Percentiles rank a stretch among this genome's conserved stretches.
These are phyloP conservation scores for Nemapogon koenigi DNA, from an alignment of 2,888 invertebrate genomes.

Conservation along the genomic window DNA sequence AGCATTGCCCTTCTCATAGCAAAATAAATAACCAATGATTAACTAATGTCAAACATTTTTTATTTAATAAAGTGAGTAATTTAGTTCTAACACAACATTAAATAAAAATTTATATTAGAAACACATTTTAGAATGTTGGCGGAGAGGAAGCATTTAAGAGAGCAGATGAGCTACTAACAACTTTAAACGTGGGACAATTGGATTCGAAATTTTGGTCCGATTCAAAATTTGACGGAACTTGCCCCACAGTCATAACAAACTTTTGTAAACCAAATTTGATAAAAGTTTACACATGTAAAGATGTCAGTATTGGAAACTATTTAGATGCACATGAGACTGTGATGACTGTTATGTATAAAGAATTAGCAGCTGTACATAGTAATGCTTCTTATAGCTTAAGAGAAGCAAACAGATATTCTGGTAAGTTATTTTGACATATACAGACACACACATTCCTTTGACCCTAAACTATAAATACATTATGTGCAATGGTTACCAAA, in stretches of 20 bases:
- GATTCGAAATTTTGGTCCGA: constrained; percentile 48
- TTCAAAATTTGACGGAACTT: constrained; percentile 52
- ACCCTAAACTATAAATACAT: too few relatives aligned
- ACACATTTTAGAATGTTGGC: constrained; percentile 43
- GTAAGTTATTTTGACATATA: constrained; percentile 31
- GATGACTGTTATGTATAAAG: constrained; percentile 51
- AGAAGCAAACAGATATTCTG: constrained; percentile 53
- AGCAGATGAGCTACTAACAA: constrained; percentile 46
- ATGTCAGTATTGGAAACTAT: constrained; percentile 53
- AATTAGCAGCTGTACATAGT: constrained; percentile 47
- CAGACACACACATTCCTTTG: too few relatives aligned
- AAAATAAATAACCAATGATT: constrained; percentile 4
- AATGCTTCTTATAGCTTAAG: constrained; percentile 53
- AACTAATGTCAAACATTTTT: too few relatives aligned
- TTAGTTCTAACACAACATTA: background rate
- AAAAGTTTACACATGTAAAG: constrained; percentile 54
- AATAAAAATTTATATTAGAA: background rate
- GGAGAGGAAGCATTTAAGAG: constrained; percentile 51
- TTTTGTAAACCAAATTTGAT: constrained; percentile 51
- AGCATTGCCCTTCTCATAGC: background rate
- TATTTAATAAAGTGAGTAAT: background rate
- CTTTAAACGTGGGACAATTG: constrained; percentile 48
- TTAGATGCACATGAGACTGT: constrained; percentile 60
- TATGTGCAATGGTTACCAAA: too few relatives aligned
- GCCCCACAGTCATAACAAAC: constrained; percentile 50